Conservation (phyloP, 2,888 invertebrate species). For the Acanthosoma haemorrhoidale region DNA sequence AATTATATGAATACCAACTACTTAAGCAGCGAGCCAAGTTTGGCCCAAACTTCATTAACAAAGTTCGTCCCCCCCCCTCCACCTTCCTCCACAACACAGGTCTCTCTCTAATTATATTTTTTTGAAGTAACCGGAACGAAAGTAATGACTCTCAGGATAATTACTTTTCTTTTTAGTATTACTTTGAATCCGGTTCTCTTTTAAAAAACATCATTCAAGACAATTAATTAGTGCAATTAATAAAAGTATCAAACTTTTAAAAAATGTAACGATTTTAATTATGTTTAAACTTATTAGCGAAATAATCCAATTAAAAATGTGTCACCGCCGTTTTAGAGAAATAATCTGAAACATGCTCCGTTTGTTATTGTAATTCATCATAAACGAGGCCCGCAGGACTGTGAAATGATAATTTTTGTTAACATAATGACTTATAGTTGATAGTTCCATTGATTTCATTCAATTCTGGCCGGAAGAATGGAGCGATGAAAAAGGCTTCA, state of each 20-base stretch:
- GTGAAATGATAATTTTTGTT: no score
- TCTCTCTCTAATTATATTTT: conserved; percentile 11
- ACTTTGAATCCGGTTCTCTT: background rate
- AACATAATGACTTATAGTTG: no score
- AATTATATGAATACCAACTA: background rate
- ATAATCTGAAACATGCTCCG: no score
- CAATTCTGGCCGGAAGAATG: no score
- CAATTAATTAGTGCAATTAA: conserved; percentile 10
- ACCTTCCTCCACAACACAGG: background rate
- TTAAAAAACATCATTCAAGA: conserved; percentile 7
- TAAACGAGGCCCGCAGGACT: no score
- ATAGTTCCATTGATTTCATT: no score
- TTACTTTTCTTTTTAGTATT: conserved; percentile 1
- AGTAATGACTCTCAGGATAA: conserved; percentile 3
- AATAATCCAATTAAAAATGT: no score
- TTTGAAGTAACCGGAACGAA: conserved; percentile 12
- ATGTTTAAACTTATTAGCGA: no score
- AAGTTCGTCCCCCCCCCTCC: background rate
- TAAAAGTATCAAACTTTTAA: conserved; percentile 1
- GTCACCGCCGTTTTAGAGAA: no score
- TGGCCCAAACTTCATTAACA: background rate
- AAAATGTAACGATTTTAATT: background rate
- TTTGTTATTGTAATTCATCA: no score
- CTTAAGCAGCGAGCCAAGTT: conserved; percentile 3
- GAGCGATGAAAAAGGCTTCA: no score